These are phyloP conservation scores for Hypotaenidia philippensis DNA, from an alignment of 2,797 vertebrate genomes.

Conservation along the genomic window DNA sequence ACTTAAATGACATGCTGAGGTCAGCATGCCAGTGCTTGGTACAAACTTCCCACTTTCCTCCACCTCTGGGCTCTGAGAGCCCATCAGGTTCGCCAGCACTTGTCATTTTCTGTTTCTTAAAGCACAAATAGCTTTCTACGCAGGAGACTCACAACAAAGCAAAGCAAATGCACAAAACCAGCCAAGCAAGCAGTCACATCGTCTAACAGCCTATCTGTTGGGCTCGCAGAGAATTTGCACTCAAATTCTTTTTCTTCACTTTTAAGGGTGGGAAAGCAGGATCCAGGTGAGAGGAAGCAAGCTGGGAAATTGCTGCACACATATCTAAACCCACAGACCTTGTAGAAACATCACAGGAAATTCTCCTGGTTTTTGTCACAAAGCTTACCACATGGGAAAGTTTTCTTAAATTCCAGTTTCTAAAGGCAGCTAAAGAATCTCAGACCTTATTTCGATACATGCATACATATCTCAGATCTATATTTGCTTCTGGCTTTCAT, in stretches of 20 bases:
- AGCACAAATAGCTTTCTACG: conserved; percentile 5
- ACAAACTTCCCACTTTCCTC: not conserved
- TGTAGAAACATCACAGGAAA: not conserved
- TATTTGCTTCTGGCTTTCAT: not conserved
- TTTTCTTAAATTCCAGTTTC: not conserved
- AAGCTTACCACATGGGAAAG: not conserved
- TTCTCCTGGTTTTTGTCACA: not conserved
- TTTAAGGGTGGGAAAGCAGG: not conserved
- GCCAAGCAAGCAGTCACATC: not conserved
- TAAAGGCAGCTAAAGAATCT: not conserved
- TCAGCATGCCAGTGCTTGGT: accelerated
- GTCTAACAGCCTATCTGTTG: not conserved
- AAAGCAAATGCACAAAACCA: conserved; percentile 1
- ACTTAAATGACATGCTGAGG: not conserved
- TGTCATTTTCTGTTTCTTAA: conserved; percentile 23
- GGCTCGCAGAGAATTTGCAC: not conserved
- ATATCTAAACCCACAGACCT: not conserved
- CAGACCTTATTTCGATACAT: not conserved
- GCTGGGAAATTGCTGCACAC: not conserved
- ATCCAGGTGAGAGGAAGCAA: not conserved
- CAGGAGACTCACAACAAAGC: not conserved
- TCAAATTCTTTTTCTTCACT: not conserved
- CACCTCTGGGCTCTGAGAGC: not conserved
- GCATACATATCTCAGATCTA: not conserved
- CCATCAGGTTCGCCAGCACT: not conserved